Percentiles rank a stretch among this genome's conserved stretches.
Conservation (phyloP, 2,797 vertebrate species). For the Chiloscyllium punctatum region DNA sequence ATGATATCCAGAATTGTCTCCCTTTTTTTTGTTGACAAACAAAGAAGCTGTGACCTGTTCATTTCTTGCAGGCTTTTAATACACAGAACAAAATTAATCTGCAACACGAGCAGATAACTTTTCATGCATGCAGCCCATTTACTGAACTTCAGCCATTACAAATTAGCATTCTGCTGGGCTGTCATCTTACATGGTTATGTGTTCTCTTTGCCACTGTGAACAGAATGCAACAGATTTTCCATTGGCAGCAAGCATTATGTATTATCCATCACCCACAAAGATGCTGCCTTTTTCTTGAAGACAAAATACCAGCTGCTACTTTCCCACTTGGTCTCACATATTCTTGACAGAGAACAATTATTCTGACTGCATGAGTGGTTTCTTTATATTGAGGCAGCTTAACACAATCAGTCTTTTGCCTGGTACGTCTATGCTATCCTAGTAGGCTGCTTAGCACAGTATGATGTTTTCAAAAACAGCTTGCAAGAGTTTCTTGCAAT, state of each 20-base stretch:
- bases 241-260: background rate
- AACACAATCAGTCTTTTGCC: background rate
- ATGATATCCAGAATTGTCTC: background rate
- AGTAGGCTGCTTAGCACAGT: background rate
- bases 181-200: background rate
- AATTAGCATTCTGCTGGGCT: background rate
- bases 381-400: background rate
- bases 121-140: background rate
- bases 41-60: background rate
- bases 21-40: background rate
- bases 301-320: background rate
- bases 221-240: background rate
- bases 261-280: constrained; percentile 22
- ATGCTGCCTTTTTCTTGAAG: background rate
- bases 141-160: background rate
- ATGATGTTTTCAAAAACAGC: constrained; percentile 32
- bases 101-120: background rate
- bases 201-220: background rate
- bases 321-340: constrained; percentile 13
- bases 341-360: constrained; percentile 25
- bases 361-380: background rate
- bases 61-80: background rate
- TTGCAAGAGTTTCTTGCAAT: constrained; percentile 1
- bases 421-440: background rate
- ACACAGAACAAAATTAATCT: background rate